Base-by-base conservation (phyloP, 2,888 invertebrate species). In the Odontocolon sp. region DNA sequence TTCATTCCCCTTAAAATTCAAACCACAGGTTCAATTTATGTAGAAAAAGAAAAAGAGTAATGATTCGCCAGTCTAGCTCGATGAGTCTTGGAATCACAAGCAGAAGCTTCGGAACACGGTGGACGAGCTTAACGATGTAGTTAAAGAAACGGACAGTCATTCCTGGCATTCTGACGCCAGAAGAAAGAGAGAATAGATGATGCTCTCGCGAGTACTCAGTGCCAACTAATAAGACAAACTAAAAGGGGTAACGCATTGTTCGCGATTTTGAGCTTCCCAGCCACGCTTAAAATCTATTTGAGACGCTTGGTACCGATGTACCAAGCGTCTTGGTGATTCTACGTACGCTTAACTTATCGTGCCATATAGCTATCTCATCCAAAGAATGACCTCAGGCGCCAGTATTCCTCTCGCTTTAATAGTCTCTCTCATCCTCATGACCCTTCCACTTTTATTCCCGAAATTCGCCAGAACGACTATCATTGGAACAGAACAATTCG, bases 161-260 rank as follows among this genome's bases (percentile, higher is more conserved):
- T 72, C 45, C 47, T 23, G 21, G 54, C 45, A 71, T 68, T 66
- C 31, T 42, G 45, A 16, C 6, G 67, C 52, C 36, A 31, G 26
- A n/a, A 23, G 31, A 45, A 26, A 45, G 33, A 21, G 23, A n/a
- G 38, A 9, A 38, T 26, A 40, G 50, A 45, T 23, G 52, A 54
- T 42, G 40, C 31, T 59, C 38, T 38, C 21, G 38, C 50, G 42
- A 16, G 42, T n/a, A 42, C 18, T 18, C 52, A 56, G 66, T 78
- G 80, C 80, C 78, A 78, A 78, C 70, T 78, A 78, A 76, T 57
- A 73, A 76, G 72, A 80, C 50, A 4, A 77, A 79, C 67, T 67
- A 38, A 56, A 69, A 50, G 57, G 45, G 38, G 52, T 68, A 66
- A 72, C 40, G 75, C 69, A 59, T 70, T 74, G 69, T 67, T 70